A percentile compares a stretch with the other conserved stretches of the same genome.
Evolutionary conservation across 2,113 vertebrate species (phyloP).

Genomic region (Physeter macrocephalus): DNA sequence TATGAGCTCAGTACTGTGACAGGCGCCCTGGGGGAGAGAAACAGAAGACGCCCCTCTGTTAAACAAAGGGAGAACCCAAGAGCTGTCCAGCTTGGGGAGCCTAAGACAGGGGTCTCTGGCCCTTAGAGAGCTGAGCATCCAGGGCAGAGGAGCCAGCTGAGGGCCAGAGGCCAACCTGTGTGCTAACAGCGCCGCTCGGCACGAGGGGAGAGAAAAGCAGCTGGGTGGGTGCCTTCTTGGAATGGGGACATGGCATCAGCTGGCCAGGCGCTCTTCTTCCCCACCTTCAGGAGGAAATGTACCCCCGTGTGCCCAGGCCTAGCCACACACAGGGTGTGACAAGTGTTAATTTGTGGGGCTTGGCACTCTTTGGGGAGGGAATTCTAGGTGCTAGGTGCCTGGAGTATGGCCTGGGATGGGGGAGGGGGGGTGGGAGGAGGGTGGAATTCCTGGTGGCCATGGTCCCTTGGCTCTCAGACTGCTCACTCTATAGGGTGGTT

Average conservation of each 20-base stretch:
- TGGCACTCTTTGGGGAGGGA: neutral
- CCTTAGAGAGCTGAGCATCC: neutral
- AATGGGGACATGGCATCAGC: neutral
- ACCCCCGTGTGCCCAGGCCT: neutral
- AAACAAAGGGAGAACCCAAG: neutral
- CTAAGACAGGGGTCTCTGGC: neutral
- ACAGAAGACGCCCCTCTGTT: neutral
- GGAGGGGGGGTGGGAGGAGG: neutral
- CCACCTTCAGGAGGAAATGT: neutral
- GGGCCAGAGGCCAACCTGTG: neutral
- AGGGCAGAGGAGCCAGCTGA: neutral
- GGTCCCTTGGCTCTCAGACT: neutral
- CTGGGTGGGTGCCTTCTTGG: fast-evolving
- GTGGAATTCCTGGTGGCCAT: too few species aligned
- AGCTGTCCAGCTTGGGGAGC: neutral
- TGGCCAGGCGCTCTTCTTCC: neutral
- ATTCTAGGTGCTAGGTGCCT: neutral
- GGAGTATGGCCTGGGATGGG: neutral
- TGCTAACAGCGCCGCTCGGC: neutral
- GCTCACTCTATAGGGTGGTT: neutral
- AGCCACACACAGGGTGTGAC: neutral
- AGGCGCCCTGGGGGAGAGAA: neutral
- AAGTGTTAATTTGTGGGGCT: neutral
- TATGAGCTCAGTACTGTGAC: neutral
- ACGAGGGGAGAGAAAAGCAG: neutral